Percentiles rank a stretch among this genome's conserved stretches.
Evolutionary conservation across 2,888 invertebrate genomes (phyloP).

Genomic region (Patella caerulea): DNA sequence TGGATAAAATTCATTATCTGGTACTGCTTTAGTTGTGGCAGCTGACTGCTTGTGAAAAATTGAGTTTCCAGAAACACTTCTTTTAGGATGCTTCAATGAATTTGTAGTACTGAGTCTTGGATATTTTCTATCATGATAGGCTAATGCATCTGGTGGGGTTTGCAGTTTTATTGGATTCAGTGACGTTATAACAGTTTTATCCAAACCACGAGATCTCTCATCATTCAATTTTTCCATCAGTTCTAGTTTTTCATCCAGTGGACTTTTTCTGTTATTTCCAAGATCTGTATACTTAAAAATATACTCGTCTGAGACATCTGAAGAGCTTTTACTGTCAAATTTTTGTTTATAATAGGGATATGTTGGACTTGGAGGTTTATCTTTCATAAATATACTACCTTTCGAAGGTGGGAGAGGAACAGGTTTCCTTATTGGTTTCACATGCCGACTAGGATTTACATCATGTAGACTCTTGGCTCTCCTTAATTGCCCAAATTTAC

Average conservation of each 20-base stretch:
- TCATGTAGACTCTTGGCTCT: neutral
- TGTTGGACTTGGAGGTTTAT: neutral
- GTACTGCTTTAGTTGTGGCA: neutral
- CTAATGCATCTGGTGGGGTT: neutral
- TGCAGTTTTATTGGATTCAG: neutral
- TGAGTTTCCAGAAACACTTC: neutral
- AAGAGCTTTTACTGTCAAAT: no score
- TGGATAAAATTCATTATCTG: neutral
- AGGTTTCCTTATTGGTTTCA: neutral
- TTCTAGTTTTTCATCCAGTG: neutral
- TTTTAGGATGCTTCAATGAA: neutral
- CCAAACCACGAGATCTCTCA: neutral
- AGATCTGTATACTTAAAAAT: constrained; percentile 1
- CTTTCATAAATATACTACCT: neutral
- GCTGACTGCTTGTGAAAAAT: neutral
- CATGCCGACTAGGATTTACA: neutral
- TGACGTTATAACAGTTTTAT: neutral
- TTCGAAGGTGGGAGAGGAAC: neutral
- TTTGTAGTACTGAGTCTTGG: neutral
- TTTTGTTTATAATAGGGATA: neutral
- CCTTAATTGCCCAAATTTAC: constrained; percentile 37
- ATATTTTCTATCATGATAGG: neutral
- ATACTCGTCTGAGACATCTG: neutral
- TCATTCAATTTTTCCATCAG: constrained; percentile 1
- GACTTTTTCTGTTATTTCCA: neutral